Base-by-base conservation (phyloP, 1,140 invertebrate species). In the Diachasmimorpha longicaudata region DNA sequence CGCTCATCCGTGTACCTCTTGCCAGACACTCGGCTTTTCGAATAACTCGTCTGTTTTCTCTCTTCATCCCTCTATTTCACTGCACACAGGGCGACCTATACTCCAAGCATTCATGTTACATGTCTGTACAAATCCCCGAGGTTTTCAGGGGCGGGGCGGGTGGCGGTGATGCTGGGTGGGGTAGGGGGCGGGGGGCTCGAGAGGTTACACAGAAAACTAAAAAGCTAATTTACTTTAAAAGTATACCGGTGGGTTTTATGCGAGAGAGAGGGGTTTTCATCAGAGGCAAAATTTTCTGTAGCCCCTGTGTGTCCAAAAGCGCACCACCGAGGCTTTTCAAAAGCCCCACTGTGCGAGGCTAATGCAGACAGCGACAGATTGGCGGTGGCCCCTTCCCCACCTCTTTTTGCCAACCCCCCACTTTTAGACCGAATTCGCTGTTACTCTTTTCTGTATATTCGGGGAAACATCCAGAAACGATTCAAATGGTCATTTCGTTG, bases 181-280 rank as follows among this genome's bases (percentile, higher is more conserved):
- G 31, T 1, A 23, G 44, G 63, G 21, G 10, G 21, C 16, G 9
- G 42, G 44, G 63, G 16, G 55, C 36, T n/a, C 14, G 16, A 13
- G 16, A 37, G n/a, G 44, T 5, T 16, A 19, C 84, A 82, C 80
- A 82, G 82, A 84, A 88, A 89, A 89, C 87, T 89, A 87, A 88
- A 89, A 88, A 89, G 88, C 87, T 89, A 88, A 89, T 89, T 89
- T 89, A 88, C 87, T 88, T 89, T 87, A 88, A 88, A 88, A 88
- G 88, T 88, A 88, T 87, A 81, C 78, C 79, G 39, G 9, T 72
- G 72, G 68, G 39, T 37, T 66, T 66, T 67, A 48, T 74, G 13
- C 44, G 66, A 44, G 31, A 63, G 42, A 66, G 63, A 39, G 72
- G 23, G 74, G 76, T 83, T 78, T 85, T 84, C 85, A 87, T 87